A percentile compares a stretch with the other conserved stretches of the same genome.
Evolutionary conservation across 53 echinoderm and acorn worm species (phyloP).

Genomic region (Luidia sarsii): DNA sequence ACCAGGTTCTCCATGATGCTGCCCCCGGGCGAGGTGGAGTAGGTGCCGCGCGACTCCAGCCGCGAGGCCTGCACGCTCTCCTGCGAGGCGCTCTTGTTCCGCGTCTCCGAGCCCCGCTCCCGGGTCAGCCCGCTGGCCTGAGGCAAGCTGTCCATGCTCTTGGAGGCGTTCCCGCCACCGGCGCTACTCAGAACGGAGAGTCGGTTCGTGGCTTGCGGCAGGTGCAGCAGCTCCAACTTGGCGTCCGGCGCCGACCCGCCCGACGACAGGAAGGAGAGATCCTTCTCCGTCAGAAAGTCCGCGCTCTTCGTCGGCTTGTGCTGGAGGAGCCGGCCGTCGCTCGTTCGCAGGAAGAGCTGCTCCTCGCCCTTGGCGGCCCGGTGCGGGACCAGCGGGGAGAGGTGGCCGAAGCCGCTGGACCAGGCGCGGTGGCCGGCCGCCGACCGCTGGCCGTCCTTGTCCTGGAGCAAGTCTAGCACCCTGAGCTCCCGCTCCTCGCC

Average conservation of each 20-base stretch:
- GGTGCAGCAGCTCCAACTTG: constrained; percentile 12
- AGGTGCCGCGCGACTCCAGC: constrained; percentile 14
- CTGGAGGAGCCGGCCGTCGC: constrained; percentile 34
- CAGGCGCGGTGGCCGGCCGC: constrained; percentile 24
- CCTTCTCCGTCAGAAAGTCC: constrained; percentile 31
- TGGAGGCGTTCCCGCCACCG: constrained; percentile 22
- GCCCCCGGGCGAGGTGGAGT: constrained; percentile 42
- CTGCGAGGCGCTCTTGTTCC: constrained; percentile 55
- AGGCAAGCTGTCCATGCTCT: constrained; percentile 52
- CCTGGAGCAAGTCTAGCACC: constrained; percentile 35
- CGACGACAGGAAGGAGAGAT: constrained; percentile 10
- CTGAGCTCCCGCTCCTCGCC: constrained; percentile 31
- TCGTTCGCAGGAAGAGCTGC: constrained; percentile 37
- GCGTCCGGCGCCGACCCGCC: neutral
- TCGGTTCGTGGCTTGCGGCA: constrained; percentile 21
- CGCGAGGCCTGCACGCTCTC: constrained; percentile 48
- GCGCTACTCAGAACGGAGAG: constrained; percentile 34
- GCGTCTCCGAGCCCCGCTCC: constrained; percentile 15
- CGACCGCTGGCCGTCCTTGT: constrained; percentile 19
- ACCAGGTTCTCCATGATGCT: constrained; percentile 62
- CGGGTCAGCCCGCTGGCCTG: neutral
- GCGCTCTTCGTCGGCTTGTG: constrained; percentile 32
- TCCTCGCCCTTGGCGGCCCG: constrained; percentile 12
- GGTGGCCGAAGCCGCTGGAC: constrained; percentile 30
- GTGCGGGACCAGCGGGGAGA: constrained; percentile 32